Percentiles rank a stretch among this genome's conserved stretches.
These are phyloP conservation scores for Paedocypris micromegethes DNA, from an alignment of 2,797 vertebrate genomes.

Conservation along the genomic window DNA sequence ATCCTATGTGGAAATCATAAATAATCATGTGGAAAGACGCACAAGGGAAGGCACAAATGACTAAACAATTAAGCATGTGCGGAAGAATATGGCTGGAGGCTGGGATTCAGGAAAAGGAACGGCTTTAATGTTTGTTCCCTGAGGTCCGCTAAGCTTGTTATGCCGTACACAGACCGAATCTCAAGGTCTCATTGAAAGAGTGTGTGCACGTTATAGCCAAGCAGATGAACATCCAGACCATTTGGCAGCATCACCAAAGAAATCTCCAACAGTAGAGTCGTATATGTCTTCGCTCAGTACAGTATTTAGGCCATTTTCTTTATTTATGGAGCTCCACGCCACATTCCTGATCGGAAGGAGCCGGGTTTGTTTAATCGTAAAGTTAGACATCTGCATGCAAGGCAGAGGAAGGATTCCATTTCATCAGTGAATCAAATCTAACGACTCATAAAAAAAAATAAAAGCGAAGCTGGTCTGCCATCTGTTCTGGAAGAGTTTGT, in stretches of 20 bases:
- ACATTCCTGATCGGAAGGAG: slow-evolving; percentile 25
- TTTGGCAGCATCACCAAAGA: slow-evolving; percentile 12
- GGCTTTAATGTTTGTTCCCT: slow-evolving; percentile 46
- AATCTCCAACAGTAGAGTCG: background rate
- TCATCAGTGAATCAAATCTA: slow-evolving; percentile 76
- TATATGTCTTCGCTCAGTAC: too few relatives aligned
- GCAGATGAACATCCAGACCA: slow-evolving; percentile 36
- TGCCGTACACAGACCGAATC: slow-evolving; percentile 22
- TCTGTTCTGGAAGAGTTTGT: slow-evolving; percentile 67
- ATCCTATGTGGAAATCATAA: slow-evolving; percentile 45
- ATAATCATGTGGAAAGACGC: slow-evolving; percentile 42
- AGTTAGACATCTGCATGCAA: slow-evolving; percentile 66
- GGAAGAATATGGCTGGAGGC: slow-evolving; percentile 37
- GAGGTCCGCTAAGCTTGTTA: slow-evolving; percentile 44
- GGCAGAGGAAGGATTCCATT: slow-evolving; percentile 66
- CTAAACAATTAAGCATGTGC: slow-evolving; percentile 47
- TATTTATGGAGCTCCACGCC: too few relatives aligned
- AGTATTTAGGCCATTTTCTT: too few relatives aligned
- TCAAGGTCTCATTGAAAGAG: slow-evolving; percentile 33
- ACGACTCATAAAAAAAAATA: slow-evolving; percentile 69
- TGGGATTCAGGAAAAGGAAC: slow-evolving; percentile 46
- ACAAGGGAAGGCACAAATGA: slow-evolving; percentile 44
- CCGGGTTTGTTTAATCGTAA: slow-evolving; percentile 46
- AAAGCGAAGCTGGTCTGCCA: slow-evolving; percentile 68
- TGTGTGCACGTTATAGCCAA: slow-evolving; percentile 31